These are phyloP conservation scores for Adelges cooleyi DNA, from an alignment of 1,140 invertebrate species.

Conservation along the genomic window DNA sequence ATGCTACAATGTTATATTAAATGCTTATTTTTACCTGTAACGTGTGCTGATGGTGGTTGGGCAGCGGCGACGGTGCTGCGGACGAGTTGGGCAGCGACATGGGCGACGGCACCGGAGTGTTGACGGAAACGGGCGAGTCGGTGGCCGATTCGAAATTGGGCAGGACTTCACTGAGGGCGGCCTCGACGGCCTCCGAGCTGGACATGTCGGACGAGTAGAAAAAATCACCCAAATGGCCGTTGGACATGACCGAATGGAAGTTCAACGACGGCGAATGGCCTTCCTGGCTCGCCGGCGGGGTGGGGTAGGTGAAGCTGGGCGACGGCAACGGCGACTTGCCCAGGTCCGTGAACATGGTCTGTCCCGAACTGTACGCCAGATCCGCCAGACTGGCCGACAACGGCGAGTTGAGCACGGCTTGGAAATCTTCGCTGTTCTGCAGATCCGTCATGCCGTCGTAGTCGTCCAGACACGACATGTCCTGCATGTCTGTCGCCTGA, in stretches of 20 bases:
- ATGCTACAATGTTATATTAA: too few species aligned
- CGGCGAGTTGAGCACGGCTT: slow-evolving; percentile 60
- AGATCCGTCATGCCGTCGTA: slow-evolving; percentile 39
- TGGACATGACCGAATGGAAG: slow-evolving; percentile 39
- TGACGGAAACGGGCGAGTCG: slow-evolving; percentile 45
- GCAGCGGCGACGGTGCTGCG: slow-evolving; percentile 43
- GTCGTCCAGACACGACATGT: slow-evolving; percentile 21
- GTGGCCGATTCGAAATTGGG: slow-evolving; percentile 58
- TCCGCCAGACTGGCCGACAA: slow-evolving; percentile 66
- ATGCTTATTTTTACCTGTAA: slow-evolving; percentile 1
- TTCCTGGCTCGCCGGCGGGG: slow-evolving; percentile 70
- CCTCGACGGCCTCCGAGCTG: slow-evolving; percentile 68
- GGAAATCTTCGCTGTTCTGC: slow-evolving; percentile 52
- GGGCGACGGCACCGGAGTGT: slow-evolving; percentile 48
- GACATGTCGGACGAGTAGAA: slow-evolving; percentile 78
- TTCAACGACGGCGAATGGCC: slow-evolving; percentile 48
- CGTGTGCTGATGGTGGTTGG: slow-evolving; percentile 31
- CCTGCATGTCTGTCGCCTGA: slow-evolving; percentile 22
- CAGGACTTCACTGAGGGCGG: slow-evolving; percentile 64
- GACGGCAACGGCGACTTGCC: slow-evolving; percentile 51
- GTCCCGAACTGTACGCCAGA: slow-evolving; percentile 51
- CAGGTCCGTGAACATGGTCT: slow-evolving; percentile 42
- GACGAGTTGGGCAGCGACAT: slow-evolving; percentile 43
- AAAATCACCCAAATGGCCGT: slow-evolving; percentile 51
- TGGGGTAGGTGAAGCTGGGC: slow-evolving; percentile 66